Base-by-base conservation (phyloP, 2,888 invertebrate genomes). In the Dynastes maya region DNA sequence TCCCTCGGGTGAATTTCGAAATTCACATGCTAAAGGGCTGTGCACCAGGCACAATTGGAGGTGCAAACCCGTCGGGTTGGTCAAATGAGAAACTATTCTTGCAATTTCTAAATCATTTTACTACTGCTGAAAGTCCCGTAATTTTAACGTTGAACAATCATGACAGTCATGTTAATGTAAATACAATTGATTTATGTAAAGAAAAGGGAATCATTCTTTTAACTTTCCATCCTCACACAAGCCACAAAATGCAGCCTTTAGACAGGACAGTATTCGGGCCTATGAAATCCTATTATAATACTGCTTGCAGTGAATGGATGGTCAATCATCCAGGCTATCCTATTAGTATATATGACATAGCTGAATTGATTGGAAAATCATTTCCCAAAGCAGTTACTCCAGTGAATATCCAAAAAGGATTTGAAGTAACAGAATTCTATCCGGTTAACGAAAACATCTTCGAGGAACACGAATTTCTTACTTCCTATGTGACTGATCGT, bases 201-300 rank as follows among this genome's bases (percentile, higher is more conserved):
- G 84, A 86, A 40, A 86, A 87, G 82, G 86, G 87, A 13, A 85
- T 88, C 77, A 82, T 86, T 75, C 81, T 84, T 45, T 22, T 72
- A 83, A 85, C 75, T 51, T 83, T 83, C 79, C 83, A 81, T 53
- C 82, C 82, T 32, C 16, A 16, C 16, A 16, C 16, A 16, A 16
- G 16, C 16, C 16, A 16, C 16, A 16, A 16, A 16, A 16, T 87
- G 2, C 88, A 88, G 81, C 87, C 87, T 16, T 78, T 87, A 51
- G 86, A 86, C 76, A 80, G 77, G 29, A 80, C 79, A 16, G 80
- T 83, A 8, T 84, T 83, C 81, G 81, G 81, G 22, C 82, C 84
- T 13, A 77, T 83, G 22, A 84, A 85, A 72, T 72, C 65, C 9
- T 79, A 79, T 49, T 83, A 80, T 72, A 81, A 81, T 77, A 72